Base-by-base conservation (phyloP, 2,888 invertebrate genomes). In the Xestoiulus laeticollis region DNA sequence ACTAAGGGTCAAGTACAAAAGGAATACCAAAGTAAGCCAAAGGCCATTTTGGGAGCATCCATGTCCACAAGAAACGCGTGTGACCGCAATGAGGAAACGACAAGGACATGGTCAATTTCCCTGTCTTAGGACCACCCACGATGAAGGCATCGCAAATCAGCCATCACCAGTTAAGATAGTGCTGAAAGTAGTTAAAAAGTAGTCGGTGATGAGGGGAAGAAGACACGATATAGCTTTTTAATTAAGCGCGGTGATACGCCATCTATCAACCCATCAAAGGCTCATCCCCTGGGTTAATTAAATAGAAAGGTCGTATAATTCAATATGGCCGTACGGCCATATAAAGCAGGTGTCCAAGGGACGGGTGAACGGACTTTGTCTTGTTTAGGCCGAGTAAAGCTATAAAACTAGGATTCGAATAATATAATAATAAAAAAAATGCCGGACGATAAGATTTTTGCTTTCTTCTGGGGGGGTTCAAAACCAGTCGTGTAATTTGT, bases 341-440 rank as follows among this genome's bases (percentile, higher is more conserved):
- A 78, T 26, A 78, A 78, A 78, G 30, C 78, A 78, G 78, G 78
- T 78, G 78, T 78, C 78, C 78, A 26, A 30, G 30, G 78, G 78
- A 78, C 30, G 30, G 78, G 78, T 78, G 78, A 78, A 78, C 78
- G 30, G 30, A 78, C 78, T 78, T 32, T 26, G 78, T 1, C 30
- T 14, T 16, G 78, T 32, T 78, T 26, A 16, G 30, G 30, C 78
- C 30, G 16, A 78, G 30, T 30, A 78, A 48, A 78, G 78, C 30
- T 16, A 78, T 78, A 78, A 78, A 78, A 78, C 78, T 1, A 22
- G 59, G 59, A 59, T 59, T 59, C n/a, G 2, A 78, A 78, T 78
- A 30, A 78, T 16, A 78, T 78, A 78, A 78, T 78, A 78, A 30
- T 14, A 30, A 78, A 78, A 68, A 68, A 68, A 68, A 26, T 2